These are phyloP conservation scores for Epizoanthus illoricatus DNA, from an alignment of 92 coral and sea anemone genomes.

Conservation along the genomic window DNA sequence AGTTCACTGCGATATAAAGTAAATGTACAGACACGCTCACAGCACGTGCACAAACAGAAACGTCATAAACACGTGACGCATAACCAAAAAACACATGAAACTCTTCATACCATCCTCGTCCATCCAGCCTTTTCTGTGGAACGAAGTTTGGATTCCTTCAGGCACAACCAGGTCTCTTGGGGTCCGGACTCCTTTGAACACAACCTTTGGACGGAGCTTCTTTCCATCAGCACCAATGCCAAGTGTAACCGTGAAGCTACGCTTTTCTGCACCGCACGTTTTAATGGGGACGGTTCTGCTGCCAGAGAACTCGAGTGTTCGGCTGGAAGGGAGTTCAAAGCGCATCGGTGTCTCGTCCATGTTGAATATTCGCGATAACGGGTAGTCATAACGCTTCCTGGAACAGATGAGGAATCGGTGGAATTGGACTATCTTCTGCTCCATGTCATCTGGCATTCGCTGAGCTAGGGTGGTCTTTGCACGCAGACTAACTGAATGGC, in stretches of 20 bases:
- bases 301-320: constrained; percentile 26
- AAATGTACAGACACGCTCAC: too few species aligned
- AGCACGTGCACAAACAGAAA: too few species aligned
- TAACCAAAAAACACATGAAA: too few species aligned
- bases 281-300: constrained; percentile 26
- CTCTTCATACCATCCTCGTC: not conserved
- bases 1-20: too few species aligned
- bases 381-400: not conserved
- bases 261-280: too few species aligned
- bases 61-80: too few species aligned
- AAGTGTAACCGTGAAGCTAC: constrained; percentile 16
- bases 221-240: constrained; percentile 37
- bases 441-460: constrained; percentile 49
- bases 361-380: constrained; percentile 10
- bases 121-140: constrained; percentile 40
- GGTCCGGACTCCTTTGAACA: constrained; percentile 33
- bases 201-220: constrained; percentile 40
- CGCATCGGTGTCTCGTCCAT: constrained; percentile 29
- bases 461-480: constrained; percentile 46
- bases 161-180: constrained; percentile 42
- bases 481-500: constrained; percentile 28
- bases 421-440: constrained; percentile 43
- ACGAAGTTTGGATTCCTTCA: constrained; percentile 15
- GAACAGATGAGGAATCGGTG: constrained; percentile 33
- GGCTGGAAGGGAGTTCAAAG: constrained; percentile 30